Evolutionary conservation across 1,140 invertebrate genomes (phyloP), one percentile per base, ranked within the genome.

Genomic region (Drosophila athabasca): DNA sequence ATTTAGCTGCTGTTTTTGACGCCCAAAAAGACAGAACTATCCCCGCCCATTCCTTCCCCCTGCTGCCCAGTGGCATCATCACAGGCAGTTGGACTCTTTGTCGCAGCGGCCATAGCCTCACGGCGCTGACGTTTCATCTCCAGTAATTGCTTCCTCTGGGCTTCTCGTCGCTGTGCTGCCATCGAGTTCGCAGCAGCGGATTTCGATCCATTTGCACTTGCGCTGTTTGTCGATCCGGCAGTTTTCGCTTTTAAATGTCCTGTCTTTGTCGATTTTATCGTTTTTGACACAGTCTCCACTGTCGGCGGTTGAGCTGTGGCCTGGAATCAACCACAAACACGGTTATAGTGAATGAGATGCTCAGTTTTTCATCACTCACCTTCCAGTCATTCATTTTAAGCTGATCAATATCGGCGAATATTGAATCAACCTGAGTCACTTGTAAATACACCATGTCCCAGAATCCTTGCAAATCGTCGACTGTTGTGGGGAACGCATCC

Each of bases 371-470:
- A 4, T 51, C 55, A 62, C 74, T 39, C 67, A 90, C 82, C 62
- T 90, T 93, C 97, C 97, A 98, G 45, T 95, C 94, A 70, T 95
- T 96, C 22, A 92, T 92, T 84, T 93, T 95, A 19, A 97, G 92
- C 15, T 88, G 83, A 22, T 96, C 94, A 46, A 98, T 94, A 62
- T 97, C 96, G 6, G 94, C 92, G 91, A 97, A 98, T 61, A 96
- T 93, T 6, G 94, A 93, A 89, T 97, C 80, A 15, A 97, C 94
- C 92, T 97, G 95, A 35, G 95, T 94, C 6, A 98, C 95, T 92
- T 99, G 98, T 48, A 99, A 94, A 91, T 95, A 95, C 6, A 99
- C 97, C 97, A 99, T 98, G 92, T 99, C 98, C 98, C 98, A 99
- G 92, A 99, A 99, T 15, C 98, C 98, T 79, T 96, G 96, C 57